These are phyloP conservation scores for Melangyna quadrimaculata DNA, from an alignment of 2,888 invertebrate species.

Conservation along the genomic window DNA sequence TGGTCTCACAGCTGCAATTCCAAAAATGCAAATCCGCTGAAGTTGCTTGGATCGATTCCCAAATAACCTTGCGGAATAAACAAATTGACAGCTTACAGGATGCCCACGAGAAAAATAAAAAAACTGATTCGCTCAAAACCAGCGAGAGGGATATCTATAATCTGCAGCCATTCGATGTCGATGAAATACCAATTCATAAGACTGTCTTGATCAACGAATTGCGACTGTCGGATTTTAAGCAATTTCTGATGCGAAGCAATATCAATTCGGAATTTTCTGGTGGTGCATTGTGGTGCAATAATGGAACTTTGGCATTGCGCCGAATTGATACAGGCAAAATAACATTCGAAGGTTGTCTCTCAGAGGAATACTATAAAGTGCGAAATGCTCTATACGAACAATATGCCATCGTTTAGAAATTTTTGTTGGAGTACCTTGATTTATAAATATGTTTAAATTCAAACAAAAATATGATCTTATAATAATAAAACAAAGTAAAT, in stretches of 20 bases:
- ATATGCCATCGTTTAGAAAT: slow-evolving; percentile 93
- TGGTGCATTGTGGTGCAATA: slow-evolving; percentile 96
- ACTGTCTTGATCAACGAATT: slow-evolving; percentile 96
- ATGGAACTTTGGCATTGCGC: slow-evolving; percentile 93
- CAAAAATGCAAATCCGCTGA: slow-evolving; percentile 93
- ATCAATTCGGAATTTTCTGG: slow-evolving; percentile 93
- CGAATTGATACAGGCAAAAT: slow-evolving; percentile 95
- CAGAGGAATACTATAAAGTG: slow-evolving; percentile 97
- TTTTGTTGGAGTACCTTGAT: too few relatives aligned
- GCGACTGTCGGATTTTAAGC: slow-evolving; percentile 94
- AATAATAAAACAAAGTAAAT: too few relatives aligned
- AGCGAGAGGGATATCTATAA: slow-evolving; percentile 85
- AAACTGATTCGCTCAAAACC: slow-evolving; percentile 75
- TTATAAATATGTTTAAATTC: too few relatives aligned
- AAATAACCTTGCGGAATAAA: slow-evolving; percentile 85
- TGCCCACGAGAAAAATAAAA: slow-evolving; percentile 72
- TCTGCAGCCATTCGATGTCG: slow-evolving; percentile 84
- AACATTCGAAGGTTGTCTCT: slow-evolving; percentile 95
- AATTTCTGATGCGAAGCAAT: slow-evolving; percentile 87
- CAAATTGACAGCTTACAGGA: slow-evolving; percentile 82
- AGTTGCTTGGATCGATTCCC: slow-evolving; percentile 97
- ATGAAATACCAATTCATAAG: slow-evolving; percentile 86
- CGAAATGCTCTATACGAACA: slow-evolving; percentile 96
- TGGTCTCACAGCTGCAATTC: slow-evolving; percentile 93
- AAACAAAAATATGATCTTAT: too few relatives aligned